Conservation (phyloP, 2,888 invertebrate genomes). For the Nemotelus pantherinus region DNA sequence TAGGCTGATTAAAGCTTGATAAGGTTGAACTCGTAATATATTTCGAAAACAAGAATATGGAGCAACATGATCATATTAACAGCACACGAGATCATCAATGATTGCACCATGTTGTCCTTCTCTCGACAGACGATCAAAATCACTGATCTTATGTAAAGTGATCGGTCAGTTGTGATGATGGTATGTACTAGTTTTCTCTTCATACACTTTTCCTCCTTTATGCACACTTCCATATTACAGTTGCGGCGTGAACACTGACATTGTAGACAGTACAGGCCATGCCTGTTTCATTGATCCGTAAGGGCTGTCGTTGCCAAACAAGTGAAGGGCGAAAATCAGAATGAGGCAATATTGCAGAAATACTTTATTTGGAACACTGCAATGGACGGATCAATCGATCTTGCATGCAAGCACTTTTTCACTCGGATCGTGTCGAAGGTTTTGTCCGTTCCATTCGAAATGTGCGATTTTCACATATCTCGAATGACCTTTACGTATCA, state of each 20-base stretch:
- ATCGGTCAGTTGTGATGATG: slow-evolving; percentile 23
- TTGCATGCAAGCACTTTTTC: slow-evolving; percentile 9
- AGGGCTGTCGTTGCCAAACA: not conserved
- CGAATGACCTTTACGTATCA: slow-evolving; percentile 25
- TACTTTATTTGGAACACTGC: too few species aligned
- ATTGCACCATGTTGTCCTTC: slow-evolving; percentile 38
- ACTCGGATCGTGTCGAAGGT: slow-evolving; percentile 23
- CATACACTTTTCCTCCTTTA: slow-evolving; percentile 39
- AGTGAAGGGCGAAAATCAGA: not conserved
- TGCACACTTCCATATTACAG: not conserved
- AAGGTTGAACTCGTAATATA: slow-evolving; percentile 45
- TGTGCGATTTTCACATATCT: slow-evolving; percentile 33
- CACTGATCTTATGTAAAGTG: slow-evolving; percentile 52
- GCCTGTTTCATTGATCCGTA: not conserved
- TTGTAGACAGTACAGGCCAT: not conserved
- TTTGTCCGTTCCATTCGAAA: slow-evolving; percentile 11
- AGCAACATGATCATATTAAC: slow-evolving; percentile 15
- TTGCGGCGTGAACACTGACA: too few species aligned
- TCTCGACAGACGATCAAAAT: slow-evolving; percentile 40
- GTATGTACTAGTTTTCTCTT: too few species aligned
- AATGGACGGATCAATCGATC: not conserved
- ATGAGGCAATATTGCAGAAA: too few species aligned
- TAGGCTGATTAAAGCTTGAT: slow-evolving; percentile 2
- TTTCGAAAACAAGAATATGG: not conserved
- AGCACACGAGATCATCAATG: slow-evolving; percentile 20